These are phyloP conservation scores for Hormiphora californensis DNA, from an alignment of 37 sponge, comb jelly and placozoan species.

Conservation along the genomic window DNA sequence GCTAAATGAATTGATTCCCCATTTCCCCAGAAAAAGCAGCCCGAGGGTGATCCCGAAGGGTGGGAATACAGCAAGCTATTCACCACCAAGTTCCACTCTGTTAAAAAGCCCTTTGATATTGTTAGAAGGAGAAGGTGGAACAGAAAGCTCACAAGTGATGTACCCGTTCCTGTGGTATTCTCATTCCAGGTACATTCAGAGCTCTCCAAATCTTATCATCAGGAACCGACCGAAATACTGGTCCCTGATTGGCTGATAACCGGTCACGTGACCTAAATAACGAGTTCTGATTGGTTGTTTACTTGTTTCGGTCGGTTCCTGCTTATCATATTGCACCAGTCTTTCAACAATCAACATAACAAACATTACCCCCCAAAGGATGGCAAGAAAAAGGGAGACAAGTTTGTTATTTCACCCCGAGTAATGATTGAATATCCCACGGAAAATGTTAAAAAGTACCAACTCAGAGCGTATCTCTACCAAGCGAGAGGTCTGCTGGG, in stretches of 20 bases:
- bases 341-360: no score
- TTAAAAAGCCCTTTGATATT: slow-evolving; percentile 60
- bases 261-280: no score
- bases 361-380: no score
- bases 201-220: no score
- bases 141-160: slow-evolving; percentile 67
- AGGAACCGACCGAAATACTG: no score
- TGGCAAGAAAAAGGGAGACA: slow-evolving; percentile 1
- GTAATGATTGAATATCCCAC: slow-evolving; percentile 26
- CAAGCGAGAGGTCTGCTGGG: slow-evolving; percentile 91
- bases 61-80: slow-evolving; percentile 90
- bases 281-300: no score
- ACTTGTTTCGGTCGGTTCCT: no score
- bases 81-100: slow-evolving; percentile 60
- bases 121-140: slow-evolving; percentile 70
- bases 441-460: slow-evolving; percentile 67
- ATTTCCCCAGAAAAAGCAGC: neutral
- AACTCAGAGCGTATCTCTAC: slow-evolving; percentile 93
- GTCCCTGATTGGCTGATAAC: no score
- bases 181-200: no score
- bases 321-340: no score
- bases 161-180: slow-evolving; percentile 9
- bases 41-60: slow-evolving; percentile 61
- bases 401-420: slow-evolving; percentile 22
- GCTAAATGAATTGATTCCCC: no score